These are phyloP conservation scores for Mus pahari DNA, from an alignment of 2,113 vertebrate species.

Conservation along the genomic window DNA sequence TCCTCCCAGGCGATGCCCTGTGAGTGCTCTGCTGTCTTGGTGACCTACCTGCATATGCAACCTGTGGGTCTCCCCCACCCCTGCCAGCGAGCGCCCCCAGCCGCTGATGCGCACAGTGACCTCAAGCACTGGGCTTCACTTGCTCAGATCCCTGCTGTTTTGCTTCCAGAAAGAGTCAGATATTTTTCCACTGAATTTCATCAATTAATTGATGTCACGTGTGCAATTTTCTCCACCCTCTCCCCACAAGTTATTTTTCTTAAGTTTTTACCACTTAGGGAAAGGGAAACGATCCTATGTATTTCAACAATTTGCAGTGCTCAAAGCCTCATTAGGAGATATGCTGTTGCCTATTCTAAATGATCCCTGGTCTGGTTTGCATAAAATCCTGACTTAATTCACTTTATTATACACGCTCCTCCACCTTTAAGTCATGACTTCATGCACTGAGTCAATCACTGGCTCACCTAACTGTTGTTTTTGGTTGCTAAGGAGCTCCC, in stretches of 20 bases:
- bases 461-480: not conserved
- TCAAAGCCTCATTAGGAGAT: not conserved
- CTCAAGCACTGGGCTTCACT: not conserved
- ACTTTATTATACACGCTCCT: not conserved
- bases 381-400: not conserved
- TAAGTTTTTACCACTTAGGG: not conserved
- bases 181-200: not conserved
- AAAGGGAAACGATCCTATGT: not conserved
- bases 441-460: not conserved
- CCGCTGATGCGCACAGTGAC: fast-evolving
- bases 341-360: not conserved
- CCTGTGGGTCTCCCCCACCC: too few species aligned
- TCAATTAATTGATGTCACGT: not conserved
- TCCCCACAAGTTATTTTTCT: not conserved
- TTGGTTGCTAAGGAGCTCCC: not conserved
- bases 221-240: not conserved
- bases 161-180: not conserved
- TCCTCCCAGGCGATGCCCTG: too few species aligned
- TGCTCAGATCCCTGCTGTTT: not conserved
- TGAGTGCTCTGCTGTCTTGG: not conserved
- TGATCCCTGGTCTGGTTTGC: not conserved
- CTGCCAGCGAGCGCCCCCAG: too few species aligned
- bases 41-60: too few species aligned
- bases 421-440: not conserved
- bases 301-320: not conserved